Evolutionary conservation across 2,888 invertebrate genomes (phyloP), one percentile per base, ranked within the genome.

Genomic region (Pachliopta kotzebuea): DNA sequence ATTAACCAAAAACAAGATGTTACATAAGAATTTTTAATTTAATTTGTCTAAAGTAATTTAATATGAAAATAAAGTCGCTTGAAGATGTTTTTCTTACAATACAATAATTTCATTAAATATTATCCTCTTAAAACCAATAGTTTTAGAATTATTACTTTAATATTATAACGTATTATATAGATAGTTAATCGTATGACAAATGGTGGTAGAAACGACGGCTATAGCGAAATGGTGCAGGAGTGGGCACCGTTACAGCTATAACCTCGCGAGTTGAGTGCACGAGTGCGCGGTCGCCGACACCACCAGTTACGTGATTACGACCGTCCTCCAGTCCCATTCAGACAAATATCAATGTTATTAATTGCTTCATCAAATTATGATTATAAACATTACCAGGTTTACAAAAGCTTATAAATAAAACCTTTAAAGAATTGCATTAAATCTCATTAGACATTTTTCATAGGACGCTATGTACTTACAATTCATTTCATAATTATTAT

Each of bases 201-300:
- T 49, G 49, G 42, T 49, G 26, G 50, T 62, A 62, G 21, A 37
- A 23, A 50, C 31, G 56, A 56, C 69, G 60, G 65, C 62, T 66
- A 58, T 68, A 63, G 69, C 69, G 42, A 56, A 60, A 53, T 77
- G 71, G 73, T 73, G 80, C 75, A 73, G 79, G 78, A 81, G 76
- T 72, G 76, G 80, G 79, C 85, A 86, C 87, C 86, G 87, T 90
- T 89, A 88, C 80, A 83, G 84, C 86, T 80, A 85, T 37, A 37
- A 37, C 37, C 84, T 84, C 77, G 79, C 76, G 84, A 85, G 88
- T 88, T 88, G 88, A 90, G 83, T 88, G 89, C 88, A 84, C 89
- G 85, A 78, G 77, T 78, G 75, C 71, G 81, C 88, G 90, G 90
- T 89, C 90, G 90, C 84, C 89, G 90, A 90, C 90, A 78, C 82